Evolutionary conservation across 1,140 invertebrate species (phyloP).

Genomic region (Drosophila serrata): DNA sequence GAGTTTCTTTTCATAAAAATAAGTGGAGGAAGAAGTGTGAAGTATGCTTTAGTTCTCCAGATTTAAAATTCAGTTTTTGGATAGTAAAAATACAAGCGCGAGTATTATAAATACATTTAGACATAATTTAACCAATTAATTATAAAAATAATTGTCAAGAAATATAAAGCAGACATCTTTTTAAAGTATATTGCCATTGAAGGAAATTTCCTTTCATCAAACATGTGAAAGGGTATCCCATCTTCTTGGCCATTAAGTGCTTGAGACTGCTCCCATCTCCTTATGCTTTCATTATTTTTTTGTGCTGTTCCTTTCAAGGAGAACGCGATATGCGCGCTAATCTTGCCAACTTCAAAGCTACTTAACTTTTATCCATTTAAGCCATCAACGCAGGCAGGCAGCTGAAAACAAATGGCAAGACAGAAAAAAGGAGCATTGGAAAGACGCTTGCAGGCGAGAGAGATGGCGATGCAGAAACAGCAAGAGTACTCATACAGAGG

Average conservation of each 20-base stretch:
- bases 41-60: not conserved
- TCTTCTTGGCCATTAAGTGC: slow-evolving; percentile 24
- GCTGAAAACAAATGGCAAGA: slow-evolving; percentile 71
- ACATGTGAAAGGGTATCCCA: slow-evolving; percentile 50
- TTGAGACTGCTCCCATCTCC: slow-evolving; percentile 17
- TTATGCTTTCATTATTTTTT: slow-evolving; percentile 55
- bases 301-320: slow-evolving; percentile 47
- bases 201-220: not conserved
- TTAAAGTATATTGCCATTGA: not conserved
- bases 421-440: slow-evolving; percentile 53
- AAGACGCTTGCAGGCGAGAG: slow-evolving; percentile 24
- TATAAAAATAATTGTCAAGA: too few relatives aligned
- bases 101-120: too few relatives aligned
- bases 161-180: not conserved
- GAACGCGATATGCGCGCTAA: slow-evolving; percentile 75
- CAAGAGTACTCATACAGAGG: not conserved
- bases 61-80: not conserved
- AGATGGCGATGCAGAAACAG: slow-evolving; percentile 2
- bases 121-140: too few relatives aligned
- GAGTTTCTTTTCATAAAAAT: too few relatives aligned
- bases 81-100: too few relatives aligned
- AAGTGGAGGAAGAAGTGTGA: too few relatives aligned
- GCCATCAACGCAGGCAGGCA: slow-evolving; percentile 70
- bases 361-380: slow-evolving; percentile 83
- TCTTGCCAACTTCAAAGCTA: slow-evolving; percentile 81